Evolutionary conservation across 2,888 invertebrate species (phyloP), one percentile per base, ranked within the genome.

Genomic region (Amiota minor): DNA sequence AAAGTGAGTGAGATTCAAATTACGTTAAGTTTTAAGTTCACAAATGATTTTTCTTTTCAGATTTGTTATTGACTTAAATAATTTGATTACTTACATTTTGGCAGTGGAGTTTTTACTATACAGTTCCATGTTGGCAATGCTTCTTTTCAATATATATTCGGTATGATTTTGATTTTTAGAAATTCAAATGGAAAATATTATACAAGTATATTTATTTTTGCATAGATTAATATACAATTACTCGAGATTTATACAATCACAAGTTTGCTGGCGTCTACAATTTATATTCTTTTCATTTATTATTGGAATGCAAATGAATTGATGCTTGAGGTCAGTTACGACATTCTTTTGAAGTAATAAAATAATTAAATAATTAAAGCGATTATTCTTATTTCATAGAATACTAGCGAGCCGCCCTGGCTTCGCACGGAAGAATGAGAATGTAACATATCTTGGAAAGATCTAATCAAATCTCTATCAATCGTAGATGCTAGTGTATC

Each of bases 301-400:
- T 89, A 89, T 75, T 89, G 88, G 83, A 80, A 85, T 49, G 88
- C 89, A 71, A 88, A 89, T 79, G 88, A 89, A 71, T 75, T 89
- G 73, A 74, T 84, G 9, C 77, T 84, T 69, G 86, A 87, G 86
- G 89, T 89, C 74, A 75, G 75, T 49, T 49, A 49, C 49, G 9
- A 1, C 53, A 46, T 4, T 2, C 18, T 50, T 70, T 18, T 35
- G 20, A 20, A 45, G n/a, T 70, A 65, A 16, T 49, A 11, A 49
- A 47, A 8, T 49, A 65, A 56, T 14, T n/a, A n/a, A n/a, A n/a
- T n/a, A n/a, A n/a, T n/a, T n/a, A n/a, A n/a, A n/a, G n/a, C n/a
- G n/a, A n/a, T n/a, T n/a, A n/a, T n/a, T n/a, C n/a, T n/a, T n/a
- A n/a, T n/a, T n/a, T n/a, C n/a, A n/a, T n/a, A n/a, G n/a, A n/a